Conservation (phyloP, 1,140 invertebrate genomes). For the Ceratina australensis region DNA sequence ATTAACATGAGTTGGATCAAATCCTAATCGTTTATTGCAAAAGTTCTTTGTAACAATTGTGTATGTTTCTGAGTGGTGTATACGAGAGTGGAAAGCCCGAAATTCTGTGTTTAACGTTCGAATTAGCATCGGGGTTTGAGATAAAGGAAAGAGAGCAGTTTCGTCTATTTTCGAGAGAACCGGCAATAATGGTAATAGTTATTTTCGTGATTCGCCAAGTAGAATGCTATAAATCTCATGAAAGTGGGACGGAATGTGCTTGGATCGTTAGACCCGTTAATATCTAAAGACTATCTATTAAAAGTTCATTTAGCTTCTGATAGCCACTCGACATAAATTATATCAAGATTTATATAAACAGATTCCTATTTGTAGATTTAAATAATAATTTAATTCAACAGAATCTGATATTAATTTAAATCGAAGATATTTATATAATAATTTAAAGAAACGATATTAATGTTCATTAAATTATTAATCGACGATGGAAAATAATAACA, state of each 20-base stretch:
- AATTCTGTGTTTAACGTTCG: not conserved
- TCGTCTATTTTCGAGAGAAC: not conserved
- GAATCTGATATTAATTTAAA: too few species aligned
- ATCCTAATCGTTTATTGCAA: not conserved
- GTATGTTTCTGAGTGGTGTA: not conserved
- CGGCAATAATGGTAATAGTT: not conserved
- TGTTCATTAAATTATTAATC: too few species aligned
- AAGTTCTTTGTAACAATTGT: not conserved
- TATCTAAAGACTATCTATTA: not conserved
- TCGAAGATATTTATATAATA: too few species aligned
- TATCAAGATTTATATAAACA: too few species aligned
- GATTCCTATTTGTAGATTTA: too few species aligned
- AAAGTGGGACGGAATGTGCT: slow-evolving; percentile 12
- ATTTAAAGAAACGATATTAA: too few species aligned
- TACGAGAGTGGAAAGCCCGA: not conserved
- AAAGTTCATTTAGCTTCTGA: not conserved
- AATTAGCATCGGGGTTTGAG: not conserved
- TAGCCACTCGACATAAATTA: not conserved
- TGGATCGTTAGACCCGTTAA: slow-evolving; percentile 5
- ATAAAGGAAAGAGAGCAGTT: not conserved
- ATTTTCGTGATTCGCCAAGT: slow-evolving; percentile 29
- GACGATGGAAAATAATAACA: too few species aligned
- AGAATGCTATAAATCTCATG: slow-evolving; percentile 13
- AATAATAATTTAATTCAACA: too few species aligned
- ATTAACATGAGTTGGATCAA: slow-evolving; percentile 1